Conservation (phyloP, 2,797 vertebrate genomes). For the Rhinatrema bivittatum region DNA sequence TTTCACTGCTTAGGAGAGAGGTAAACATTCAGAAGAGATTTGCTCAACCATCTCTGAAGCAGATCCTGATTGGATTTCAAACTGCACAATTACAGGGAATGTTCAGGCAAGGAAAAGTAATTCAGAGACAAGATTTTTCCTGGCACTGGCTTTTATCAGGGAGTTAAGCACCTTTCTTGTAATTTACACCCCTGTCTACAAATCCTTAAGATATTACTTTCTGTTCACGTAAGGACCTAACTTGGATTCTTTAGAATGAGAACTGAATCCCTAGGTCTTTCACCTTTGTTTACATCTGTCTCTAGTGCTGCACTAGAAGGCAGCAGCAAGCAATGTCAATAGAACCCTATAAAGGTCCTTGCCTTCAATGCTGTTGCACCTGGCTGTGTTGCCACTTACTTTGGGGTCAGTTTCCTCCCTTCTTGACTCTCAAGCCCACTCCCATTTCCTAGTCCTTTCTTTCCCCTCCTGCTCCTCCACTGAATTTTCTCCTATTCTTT, state of each 20-base stretch:
- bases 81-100: conserved; percentile 6
- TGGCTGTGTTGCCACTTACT: too few species aligned
- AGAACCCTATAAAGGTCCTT: conserved; percentile 53
- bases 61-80: conserved; percentile 26
- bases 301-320: conserved; percentile 17
- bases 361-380: too few species aligned
- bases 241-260: conserved; percentile 27
- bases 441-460: too few species aligned
- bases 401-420: too few species aligned
- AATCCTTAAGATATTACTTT: conserved; percentile 28
- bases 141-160: neutral
- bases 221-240: conserved; percentile 23
- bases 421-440: too few species aligned
- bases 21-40: conserved; percentile 5
- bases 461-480: too few species aligned
- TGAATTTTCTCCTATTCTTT: too few species aligned
- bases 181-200: conserved; percentile 25
- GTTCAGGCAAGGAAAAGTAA: conserved; percentile 12
- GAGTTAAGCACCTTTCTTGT: conserved; percentile 1
- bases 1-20: conserved; percentile 6
- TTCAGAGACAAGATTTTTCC: conserved; percentile 7
- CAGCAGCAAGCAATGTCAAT: conserved; percentile 32
- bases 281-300: conserved; percentile 24
- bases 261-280: conserved; percentile 8
- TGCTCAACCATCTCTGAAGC: neutral